Evolutionary conservation across 1,140 invertebrate species (phyloP), one percentile per base, ranked within the genome.

Genomic region (Lordiphosa collinella): DNA sequence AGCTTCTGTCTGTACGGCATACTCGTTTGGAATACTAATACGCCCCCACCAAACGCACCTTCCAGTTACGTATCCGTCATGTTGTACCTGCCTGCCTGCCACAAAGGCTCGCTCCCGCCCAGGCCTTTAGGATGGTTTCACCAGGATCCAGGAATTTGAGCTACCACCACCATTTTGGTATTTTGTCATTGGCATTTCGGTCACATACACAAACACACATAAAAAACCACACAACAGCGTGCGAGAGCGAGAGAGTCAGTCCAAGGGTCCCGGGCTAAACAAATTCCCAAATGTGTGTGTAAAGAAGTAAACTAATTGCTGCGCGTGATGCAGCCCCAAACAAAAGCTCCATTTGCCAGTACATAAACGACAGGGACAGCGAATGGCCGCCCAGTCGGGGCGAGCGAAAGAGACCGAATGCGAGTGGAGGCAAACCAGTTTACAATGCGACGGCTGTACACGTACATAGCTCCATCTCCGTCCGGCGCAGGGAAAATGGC

Each of bases 151-250:
- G 25, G 31, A 44, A 57, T 56, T 36, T 32, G 37, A 41, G 16
- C 51, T 25, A 66, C 49, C 58, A 47, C 71, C 73, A 63, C 65
- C 48, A 63, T 73, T 47, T 66, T 82, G 76, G 54, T 53, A 51
- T 61, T 47, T 78, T 82, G 61, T 73, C 75, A 79, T 79, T 79
- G 71, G 73, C 63, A 86, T 86, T 86, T 86, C 58, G 51, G 84
- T 87, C 84, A 87, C 84, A 87, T 87, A 87, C 84, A 78, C 84
- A 78, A 87, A 87, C 78, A 79, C 84, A 86, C 76, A 86, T 86
- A 86, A 86, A 75, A 67, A 67, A 69, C 53, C 52, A 51, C 31
- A 46, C 64, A 35, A 52, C 53, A 50, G 61, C 43, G 49, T 48
- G 67, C 34, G 34, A 48, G 38, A 60, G 38, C 29, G 47, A 51